Base-by-base conservation (phyloP, 2,113 vertebrate genomes). In the Carassius carassius region DNA sequence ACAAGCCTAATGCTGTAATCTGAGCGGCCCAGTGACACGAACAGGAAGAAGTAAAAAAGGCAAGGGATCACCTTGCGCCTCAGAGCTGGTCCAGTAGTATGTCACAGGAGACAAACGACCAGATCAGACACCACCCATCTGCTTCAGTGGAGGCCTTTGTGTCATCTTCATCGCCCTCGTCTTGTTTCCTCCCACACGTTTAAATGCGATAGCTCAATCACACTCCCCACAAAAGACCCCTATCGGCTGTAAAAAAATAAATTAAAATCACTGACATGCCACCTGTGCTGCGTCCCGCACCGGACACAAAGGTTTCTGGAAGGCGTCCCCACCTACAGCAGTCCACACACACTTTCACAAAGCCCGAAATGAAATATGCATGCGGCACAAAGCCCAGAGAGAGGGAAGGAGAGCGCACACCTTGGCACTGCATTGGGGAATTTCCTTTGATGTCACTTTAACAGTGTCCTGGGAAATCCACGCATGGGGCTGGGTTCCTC, bases 91-190 rank as follows among this genome's bases (percentile, higher is more conserved):
- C 21, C 54, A 63, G 25, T 56, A 73, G 84, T 76, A 67, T 86
- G 87, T 90, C 85, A 72, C 87, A 78, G 87, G 87, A 89, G 88
- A 85, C 82, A 14, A 84, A 56, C 86, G 87, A 83, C 81, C 86
- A 85, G 69, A 89, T 85, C 81, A 82, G 85, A 84, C 86, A 90
- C 87, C 90, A 91, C 90, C 92, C 93, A 93, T 94, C 92, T 95
- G 94, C 92, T 90, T 62, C 37, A 0, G 83, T 58, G 87, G 87
- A 63, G 89, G 85, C 89, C 86, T 85, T 90, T 89, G 85, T 88
- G 81, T 51, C 84, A 84, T 86, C 85, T 88, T 86, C 85, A 16
- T 87, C 81, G 70, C 56, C 78, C 74, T 79, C 78, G 84, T 85
- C 82, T 73, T 78, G 83, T 86, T 78, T 83, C 80, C 73, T 54